Evolutionary conservation across 2,113 vertebrate genomes (phyloP).

Genomic region (Poeciliopsis retropinna): DNA sequence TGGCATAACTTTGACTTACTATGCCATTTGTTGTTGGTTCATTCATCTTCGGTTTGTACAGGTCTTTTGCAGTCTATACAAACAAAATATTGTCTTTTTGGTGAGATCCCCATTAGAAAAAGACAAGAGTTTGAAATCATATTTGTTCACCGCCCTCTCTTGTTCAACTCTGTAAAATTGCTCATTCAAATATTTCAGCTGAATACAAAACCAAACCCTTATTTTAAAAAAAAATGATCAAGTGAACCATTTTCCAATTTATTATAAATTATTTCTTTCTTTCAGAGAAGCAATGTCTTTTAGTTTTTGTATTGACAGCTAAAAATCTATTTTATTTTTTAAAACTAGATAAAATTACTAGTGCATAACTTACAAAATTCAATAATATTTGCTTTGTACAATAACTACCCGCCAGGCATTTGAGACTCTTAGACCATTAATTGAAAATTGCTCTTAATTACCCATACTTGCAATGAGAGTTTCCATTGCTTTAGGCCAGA

Average conservation of each 20-base stretch:
- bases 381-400: constrained; percentile 32
- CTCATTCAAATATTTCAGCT: background rate
- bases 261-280: background rate
- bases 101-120: too few species aligned
- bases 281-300: background rate
- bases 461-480: constrained; percentile 25
- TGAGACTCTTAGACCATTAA: constrained; percentile 40
- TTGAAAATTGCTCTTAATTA: constrained; percentile 58
- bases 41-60: too few species aligned
- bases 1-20: too few species aligned
- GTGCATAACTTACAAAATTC: constrained; percentile 2
- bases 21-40: too few species aligned
- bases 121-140: too few species aligned
- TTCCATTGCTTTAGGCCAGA: constrained; percentile 32
- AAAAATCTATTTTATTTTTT: background rate
- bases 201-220: background rate
- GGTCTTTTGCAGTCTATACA: too few species aligned
- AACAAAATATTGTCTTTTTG: too few species aligned
- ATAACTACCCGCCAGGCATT: constrained; percentile 34
- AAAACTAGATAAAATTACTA: constrained; percentile 20
- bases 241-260: background rate
- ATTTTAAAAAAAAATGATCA: background rate
- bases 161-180: background rate
- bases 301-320: background rate
- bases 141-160: background rate